Conservation (phyloP, 2,797 vertebrate genomes). For the Pterois miles region DNA sequence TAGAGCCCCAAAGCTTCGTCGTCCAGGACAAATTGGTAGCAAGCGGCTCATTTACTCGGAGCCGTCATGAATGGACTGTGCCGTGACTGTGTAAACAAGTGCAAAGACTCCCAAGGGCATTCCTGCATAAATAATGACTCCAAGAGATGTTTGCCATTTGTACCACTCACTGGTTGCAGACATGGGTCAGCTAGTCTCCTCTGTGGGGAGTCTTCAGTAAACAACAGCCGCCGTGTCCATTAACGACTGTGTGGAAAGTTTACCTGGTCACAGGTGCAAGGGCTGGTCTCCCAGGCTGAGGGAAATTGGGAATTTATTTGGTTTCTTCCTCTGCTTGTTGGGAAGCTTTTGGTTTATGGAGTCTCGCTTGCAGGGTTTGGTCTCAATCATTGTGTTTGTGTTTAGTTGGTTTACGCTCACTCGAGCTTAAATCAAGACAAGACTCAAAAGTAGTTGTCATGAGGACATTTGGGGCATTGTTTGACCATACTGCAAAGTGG, state of each 20-base stretch:
- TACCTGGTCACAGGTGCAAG: constrained; percentile 68
- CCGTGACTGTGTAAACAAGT: constrained; percentile 80
- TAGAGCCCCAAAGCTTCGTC: constrained; percentile 66
- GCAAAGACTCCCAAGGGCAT: constrained; percentile 82
- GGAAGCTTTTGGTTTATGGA: neutral
- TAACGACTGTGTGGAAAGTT: constrained; percentile 50
- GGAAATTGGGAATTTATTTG: constrained; percentile 14
- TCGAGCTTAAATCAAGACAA: neutral
- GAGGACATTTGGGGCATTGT: constrained; percentile 22
- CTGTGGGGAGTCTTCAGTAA: constrained; percentile 75
- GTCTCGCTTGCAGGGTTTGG: neutral
- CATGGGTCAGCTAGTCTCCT: constrained; percentile 78
- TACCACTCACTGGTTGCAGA: constrained; percentile 68
- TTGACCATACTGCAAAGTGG: constrained; percentile 25
- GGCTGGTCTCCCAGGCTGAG: constrained; percentile 38
- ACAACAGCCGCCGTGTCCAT: constrained; percentile 65
- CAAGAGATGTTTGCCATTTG: constrained; percentile 77
- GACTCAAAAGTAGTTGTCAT: neutral
- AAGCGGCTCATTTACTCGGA: constrained; percentile 82
- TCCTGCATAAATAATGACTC: constrained; percentile 80
- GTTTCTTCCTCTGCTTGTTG: neutral
- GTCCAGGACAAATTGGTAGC: constrained; percentile 82
- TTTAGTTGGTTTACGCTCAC: neutral
- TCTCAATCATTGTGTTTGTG: neutral
- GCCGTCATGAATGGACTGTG: constrained; percentile 77